phyloP scores from a whole-genome alignment of 2,797 vertebrate species.

The Apodemus agrarius region DNA sequence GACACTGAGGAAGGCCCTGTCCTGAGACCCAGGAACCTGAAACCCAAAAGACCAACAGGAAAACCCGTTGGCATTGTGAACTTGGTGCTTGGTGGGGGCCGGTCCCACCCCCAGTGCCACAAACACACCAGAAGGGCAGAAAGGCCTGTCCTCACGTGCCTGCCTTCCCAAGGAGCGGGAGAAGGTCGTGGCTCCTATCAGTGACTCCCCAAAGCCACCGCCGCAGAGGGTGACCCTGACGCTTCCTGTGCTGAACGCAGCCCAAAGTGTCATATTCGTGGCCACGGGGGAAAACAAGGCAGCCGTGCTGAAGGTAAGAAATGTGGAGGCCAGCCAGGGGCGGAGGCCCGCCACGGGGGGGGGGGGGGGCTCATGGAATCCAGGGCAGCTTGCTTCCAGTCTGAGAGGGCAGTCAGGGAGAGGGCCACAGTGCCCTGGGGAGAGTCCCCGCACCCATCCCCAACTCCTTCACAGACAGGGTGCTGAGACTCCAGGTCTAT shows the following conservation, averaged over 20 bases:
- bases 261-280: constrained; percentile 92
- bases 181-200: constrained; percentile 92
- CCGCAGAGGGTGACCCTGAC: constrained; percentile 94
- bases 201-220: constrained; percentile 95
- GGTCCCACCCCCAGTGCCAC: not conserved
- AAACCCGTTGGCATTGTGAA: no score
- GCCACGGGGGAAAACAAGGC: constrained; percentile 95
- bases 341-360: no score
- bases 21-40: no score
- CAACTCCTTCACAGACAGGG: not conserved
- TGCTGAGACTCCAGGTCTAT: not conserved
- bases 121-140: not conserved
- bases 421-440: not conserved
- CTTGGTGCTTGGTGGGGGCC: not conserved
- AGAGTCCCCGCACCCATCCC: not conserved
- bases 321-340: not conserved
- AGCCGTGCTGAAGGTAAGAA: constrained; percentile 91
- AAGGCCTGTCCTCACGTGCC: not conserved
- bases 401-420: not conserved
- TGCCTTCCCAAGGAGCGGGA: constrained; percentile 89
- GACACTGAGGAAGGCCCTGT: not conserved
- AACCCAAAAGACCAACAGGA: not conserved
- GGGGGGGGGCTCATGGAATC: not conserved
- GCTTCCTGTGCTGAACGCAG: constrained; percentile 93
- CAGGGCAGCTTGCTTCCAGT: not conserved